These are phyloP conservation scores for Hyles euphorbiae DNA, from an alignment of 1,140 invertebrate species.

Conservation along the genomic window DNA sequence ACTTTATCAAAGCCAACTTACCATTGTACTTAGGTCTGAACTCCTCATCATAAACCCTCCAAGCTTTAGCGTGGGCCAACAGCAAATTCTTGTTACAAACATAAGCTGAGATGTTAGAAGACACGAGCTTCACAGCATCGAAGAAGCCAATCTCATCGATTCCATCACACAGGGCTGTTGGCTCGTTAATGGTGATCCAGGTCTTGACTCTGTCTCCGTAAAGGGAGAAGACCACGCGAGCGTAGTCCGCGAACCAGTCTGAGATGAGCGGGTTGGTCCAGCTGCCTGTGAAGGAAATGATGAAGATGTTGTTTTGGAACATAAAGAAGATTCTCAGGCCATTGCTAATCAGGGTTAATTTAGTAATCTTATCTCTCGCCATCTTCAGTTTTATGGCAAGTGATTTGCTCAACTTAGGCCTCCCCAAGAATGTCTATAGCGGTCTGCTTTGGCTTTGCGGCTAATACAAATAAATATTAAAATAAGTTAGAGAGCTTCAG, in stretches of 20 bases:
- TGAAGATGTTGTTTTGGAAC: not conserved
- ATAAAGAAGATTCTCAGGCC: not conserved
- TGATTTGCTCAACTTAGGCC: not conserved
- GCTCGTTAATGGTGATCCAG: slow-evolving; percentile 83
- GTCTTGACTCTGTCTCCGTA: slow-evolving; percentile 78
- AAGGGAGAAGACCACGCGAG: slow-evolving; percentile 73
- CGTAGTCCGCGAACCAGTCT: slow-evolving; percentile 78
- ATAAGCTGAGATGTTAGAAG: slow-evolving; percentile 62
- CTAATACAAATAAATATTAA: no score
- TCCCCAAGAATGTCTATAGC: no score
- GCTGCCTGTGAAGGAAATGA: slow-evolving; percentile 61
- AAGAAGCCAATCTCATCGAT: slow-evolving; percentile 69
- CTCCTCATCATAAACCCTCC: slow-evolving; percentile 12
- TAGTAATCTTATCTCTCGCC: not conserved
- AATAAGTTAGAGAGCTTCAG: no score
- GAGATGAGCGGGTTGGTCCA: slow-evolving; percentile 75
- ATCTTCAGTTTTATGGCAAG: not conserved
- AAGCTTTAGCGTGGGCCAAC: slow-evolving; percentile 42
- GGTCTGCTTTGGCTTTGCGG: no score
- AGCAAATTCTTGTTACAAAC: slow-evolving; percentile 73
- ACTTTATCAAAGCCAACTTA: not conserved
- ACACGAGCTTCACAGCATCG: slow-evolving; percentile 56
- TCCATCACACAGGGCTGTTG: slow-evolving; percentile 72
- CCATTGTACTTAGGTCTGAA: slow-evolving; percentile 13
- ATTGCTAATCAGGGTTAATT: not conserved